phyloP scores from a whole-genome alignment of 2,888 invertebrate genomes.

The Argyresthia goedartella region DNA sequence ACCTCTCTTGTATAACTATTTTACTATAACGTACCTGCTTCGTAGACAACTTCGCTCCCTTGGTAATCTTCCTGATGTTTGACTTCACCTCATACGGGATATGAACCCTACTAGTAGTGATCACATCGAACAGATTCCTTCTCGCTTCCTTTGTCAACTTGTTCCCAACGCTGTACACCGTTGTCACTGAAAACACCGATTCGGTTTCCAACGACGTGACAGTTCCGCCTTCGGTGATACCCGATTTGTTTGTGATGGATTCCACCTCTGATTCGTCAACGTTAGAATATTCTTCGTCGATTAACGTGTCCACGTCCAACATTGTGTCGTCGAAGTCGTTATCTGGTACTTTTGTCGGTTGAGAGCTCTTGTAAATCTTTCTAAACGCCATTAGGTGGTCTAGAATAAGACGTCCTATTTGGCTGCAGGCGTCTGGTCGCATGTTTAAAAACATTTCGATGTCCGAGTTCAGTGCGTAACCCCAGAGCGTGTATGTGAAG shows the following conservation, averaged over 20 bases:
- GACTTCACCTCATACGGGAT: slow-evolving; percentile 49
- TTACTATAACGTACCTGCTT: slow-evolving; percentile 41
- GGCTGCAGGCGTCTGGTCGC: slow-evolving; percentile 69
- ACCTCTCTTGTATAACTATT: too few species aligned
- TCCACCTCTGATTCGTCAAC: slow-evolving; percentile 54
- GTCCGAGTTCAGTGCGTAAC: slow-evolving; percentile 67
- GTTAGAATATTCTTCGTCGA: slow-evolving; percentile 61
- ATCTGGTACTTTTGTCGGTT: slow-evolving; percentile 35
- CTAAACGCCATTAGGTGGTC: slow-evolving; percentile 66
- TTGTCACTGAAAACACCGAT: slow-evolving; percentile 54
- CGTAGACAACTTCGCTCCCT: slow-evolving; percentile 56
- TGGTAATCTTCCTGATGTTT: slow-evolving; percentile 56
- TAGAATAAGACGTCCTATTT: slow-evolving; percentile 66
- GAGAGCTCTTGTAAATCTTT: slow-evolving; percentile 54
- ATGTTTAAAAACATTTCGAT: slow-evolving; percentile 71
- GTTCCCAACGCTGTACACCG: slow-evolving; percentile 44
- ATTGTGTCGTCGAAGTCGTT: slow-evolving; percentile 43
- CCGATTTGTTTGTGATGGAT: slow-evolving; percentile 19
- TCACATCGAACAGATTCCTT: slow-evolving; percentile 57
- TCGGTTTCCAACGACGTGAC: slow-evolving; percentile 50
- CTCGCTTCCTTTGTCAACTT: slow-evolving; percentile 47
- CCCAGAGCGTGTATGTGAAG: slow-evolving; percentile 69
- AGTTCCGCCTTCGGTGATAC: slow-evolving; percentile 53
- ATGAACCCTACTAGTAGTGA: slow-evolving; percentile 49
- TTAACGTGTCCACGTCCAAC: slow-evolving; percentile 49